Base-by-base conservation (phyloP, 2,797 vertebrate species). In the Hypotaenidia okinawae region DNA sequence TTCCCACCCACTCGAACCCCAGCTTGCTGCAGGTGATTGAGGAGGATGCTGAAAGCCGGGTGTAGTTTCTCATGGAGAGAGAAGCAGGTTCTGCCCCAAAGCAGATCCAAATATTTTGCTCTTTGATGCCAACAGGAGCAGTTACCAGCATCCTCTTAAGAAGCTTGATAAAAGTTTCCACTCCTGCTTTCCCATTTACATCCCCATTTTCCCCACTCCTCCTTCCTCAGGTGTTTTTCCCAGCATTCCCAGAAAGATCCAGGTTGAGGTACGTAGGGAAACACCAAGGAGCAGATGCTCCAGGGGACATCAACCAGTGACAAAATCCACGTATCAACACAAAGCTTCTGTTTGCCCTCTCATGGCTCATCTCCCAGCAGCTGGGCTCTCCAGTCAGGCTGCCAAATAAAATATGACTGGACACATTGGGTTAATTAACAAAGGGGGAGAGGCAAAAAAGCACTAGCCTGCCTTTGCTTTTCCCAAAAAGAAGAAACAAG, bases 361-460 rank as follows among this genome's bases (percentile, higher is more conserved):
- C 72, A 16, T 66, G 89, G 87, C 78, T 93, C 93, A 63, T 49
- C 93, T 94, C 82, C 89, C 89, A 80, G 84, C 94, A 94, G 89
- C 89, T 75, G 93, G 79, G 89, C 82, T 75, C 79, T 89, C 64
- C 57, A 83, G 58, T 37, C 49, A 49, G 54, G 79, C 73, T 93
- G 84, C 89, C 96, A 87, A 87, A 74, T 77, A 67, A 92, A 91
- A 68, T 64, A 64, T 19, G 41, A 73, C 76, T 79, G 45, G 23
- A 79, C 66, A 77, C 70, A n/a, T 17, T 27, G 85, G 93, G 87
- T 94, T 96, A 80, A 95, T 90, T 74, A 95, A 83, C 54, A 32
- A 61, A 80, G 47, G 35, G 35, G 90, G 72, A 90, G 59, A 19
- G 68, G n/a, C 3, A 6, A 91, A 33, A 67, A 47, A 22, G 5